These are phyloP conservation scores for Casuarius casuarius DNA, from an alignment of 2,113 vertebrate genomes.

Conservation along the genomic window DNA sequence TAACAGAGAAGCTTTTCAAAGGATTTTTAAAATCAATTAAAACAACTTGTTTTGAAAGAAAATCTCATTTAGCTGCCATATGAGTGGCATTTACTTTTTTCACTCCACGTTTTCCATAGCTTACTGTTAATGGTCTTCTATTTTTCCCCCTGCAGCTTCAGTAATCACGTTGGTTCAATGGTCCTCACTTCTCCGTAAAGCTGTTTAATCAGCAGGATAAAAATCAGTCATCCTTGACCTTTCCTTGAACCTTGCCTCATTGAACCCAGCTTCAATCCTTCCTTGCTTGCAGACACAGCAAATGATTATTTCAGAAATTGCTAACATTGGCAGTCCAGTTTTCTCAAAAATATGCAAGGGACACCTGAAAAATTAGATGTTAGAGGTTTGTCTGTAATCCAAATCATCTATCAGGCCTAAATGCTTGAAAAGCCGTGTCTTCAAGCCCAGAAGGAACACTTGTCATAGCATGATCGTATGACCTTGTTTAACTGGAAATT, in stretches of 20 bases:
- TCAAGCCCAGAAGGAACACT: background rate
- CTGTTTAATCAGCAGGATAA: slow-evolving; percentile 14
- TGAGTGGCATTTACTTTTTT: background rate
- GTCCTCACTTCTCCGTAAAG: background rate
- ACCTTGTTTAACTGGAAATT: background rate
- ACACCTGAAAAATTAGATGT: background rate
- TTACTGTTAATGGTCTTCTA: background rate
- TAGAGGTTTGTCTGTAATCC: background rate
- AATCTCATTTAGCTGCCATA: background rate
- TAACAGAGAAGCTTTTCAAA: background rate
- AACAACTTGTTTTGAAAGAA: background rate
- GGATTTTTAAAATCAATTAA: background rate
- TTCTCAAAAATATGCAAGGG: background rate
- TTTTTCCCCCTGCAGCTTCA: background rate
- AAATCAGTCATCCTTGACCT: slow-evolving; percentile 2
- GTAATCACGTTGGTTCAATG: background rate
- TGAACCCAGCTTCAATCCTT: background rate
- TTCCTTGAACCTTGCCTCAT: background rate
- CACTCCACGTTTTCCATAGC: background rate
- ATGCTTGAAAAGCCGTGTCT: background rate
- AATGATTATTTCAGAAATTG: background rate
- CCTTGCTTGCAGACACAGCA: background rate
- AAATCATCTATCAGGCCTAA: background rate
- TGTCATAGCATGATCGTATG: background rate
- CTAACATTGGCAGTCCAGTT: background rate